Percentiles rank a stretch among this genome's conserved stretches.
phyloP scores from a whole-genome alignment of 53 echinoderm and acorn worm species.

The Zoroaster sp. region DNA sequence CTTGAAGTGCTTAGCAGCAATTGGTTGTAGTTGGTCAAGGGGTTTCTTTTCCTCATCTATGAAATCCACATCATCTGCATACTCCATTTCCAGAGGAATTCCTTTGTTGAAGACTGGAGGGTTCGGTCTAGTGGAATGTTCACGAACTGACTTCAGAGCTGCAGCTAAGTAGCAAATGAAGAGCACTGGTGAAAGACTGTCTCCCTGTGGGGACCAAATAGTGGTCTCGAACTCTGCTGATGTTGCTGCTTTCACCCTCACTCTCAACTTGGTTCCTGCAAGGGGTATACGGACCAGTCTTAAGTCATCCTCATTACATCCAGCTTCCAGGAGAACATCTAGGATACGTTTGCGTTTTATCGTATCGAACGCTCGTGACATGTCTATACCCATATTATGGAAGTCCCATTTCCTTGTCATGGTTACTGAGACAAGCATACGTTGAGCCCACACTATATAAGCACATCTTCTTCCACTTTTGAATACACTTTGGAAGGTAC shows the following conservation, averaged over 20 bases:
- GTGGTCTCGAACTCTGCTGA: neutral
- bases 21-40: neutral
- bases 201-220: neutral
- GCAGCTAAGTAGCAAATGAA: neutral
- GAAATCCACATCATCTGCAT: slow-evolving; percentile 2
- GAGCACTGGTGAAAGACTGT: neutral
- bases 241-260: no score
- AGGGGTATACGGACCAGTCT: neutral
- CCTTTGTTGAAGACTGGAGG: neutral
- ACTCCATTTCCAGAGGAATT: neutral
- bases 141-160: neutral
- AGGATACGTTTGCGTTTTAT: neutral
- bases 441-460: neutral
- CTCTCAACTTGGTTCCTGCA: no score
- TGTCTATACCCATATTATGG: neutral
- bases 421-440: neutral
- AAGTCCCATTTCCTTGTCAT: neutral
- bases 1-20: neutral
- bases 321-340: neutral
- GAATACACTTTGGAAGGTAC: neutral
- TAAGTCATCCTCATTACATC: neutral
- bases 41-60: neutral
- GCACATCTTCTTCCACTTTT: neutral
- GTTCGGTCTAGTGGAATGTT: neutral
- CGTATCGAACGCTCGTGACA: neutral